Percentiles rank a stretch among this genome's conserved stretches.
phyloP scores from a whole-genome alignment of 2,888 invertebrate genomes.

The Eupithecia dodoneata region DNA sequence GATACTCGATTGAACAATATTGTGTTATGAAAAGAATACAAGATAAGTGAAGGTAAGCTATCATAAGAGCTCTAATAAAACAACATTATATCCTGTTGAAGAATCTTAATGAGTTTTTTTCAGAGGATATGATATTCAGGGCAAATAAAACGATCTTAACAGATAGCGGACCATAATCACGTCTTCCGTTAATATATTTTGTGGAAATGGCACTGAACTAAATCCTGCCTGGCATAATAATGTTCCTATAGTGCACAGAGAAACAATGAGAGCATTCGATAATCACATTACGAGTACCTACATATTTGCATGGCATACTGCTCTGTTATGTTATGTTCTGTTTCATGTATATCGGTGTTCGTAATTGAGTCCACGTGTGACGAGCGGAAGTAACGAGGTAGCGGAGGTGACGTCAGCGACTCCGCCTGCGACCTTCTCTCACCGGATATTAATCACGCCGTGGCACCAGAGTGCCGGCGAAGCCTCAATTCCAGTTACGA shows the following conservation, averaged over 20 bases:
- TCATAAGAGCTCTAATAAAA: constrained; percentile 15
- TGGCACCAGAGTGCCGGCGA: constrained; percentile 48
- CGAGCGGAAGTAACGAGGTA: constrained; percentile 72
- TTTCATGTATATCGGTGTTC: constrained; percentile 41
- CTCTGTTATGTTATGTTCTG: constrained; percentile 6
- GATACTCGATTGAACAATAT: constrained; percentile 19
- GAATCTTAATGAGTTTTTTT: constrained; percentile 11
- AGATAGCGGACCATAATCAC: neutral
- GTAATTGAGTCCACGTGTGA: constrained; percentile 60
- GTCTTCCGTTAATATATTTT: neutral
- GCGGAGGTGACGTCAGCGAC: constrained; percentile 78
- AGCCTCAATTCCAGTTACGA: constrained; percentile 42
- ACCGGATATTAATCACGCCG: constrained; percentile 82
- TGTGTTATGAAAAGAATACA: constrained; percentile 22
- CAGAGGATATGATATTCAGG: constrained; percentile 10
- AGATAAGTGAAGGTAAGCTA: constrained; percentile 7
- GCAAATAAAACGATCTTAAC: neutral
- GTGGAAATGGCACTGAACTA: neutral
- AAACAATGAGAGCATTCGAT: constrained; percentile 29
- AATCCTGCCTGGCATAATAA: constrained; percentile 9
- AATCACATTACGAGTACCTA: constrained; percentile 15
- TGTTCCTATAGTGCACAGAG: constrained; percentile 1
- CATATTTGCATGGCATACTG: constrained; percentile 17
- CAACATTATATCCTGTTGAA: constrained; percentile 14
- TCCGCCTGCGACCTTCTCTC: constrained; percentile 73